Base-by-base conservation (phyloP, 2,888 invertebrate species). In the Caenorhabditis wallacei region DNA sequence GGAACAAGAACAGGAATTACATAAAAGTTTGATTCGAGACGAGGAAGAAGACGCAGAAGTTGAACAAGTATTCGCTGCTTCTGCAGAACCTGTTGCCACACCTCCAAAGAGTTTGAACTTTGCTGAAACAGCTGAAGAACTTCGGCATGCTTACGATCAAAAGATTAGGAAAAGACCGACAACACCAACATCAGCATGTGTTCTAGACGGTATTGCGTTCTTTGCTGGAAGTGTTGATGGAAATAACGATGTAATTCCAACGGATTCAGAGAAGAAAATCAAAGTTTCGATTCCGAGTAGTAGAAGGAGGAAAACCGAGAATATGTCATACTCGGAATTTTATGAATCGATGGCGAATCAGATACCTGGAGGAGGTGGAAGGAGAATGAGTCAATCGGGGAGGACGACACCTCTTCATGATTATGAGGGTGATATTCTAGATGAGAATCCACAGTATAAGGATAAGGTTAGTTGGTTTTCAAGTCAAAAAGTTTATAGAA, bases 1-100 rank as follows among this genome's bases (percentile, higher is more conserved):
- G 0, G 91, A 91, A 24, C 87, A 89, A 54, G 91, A 91, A 70
- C 85, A 90, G n/a, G 91, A 90, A 56, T 51, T 91, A 75, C 91
- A 91, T 78, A 87, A 89, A 57, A 89, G 89, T 64, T 63, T 91
- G 69, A 76, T 91, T 43, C 66, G 85, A 22, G 84, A 86, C 26
- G 85, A 85, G 1, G 88, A 86, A 16, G 87, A 88, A 1, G 85
- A 88, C 22, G 74, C 53, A 1, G 84, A 84, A 20, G 79, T 83
- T 2, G 86, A 84, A 46, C 74, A 74, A 20, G 63, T 63, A 18
- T 68, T 80, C 18, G 71, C 76, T 5, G 53, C 61, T 2, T 59
- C 61, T 10, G 43, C 59, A 20, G 69, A 70, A 48, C 64, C 64
- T 5, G 79, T 64, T 3, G 79, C 70, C 1, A 70, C 64, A 0